Conservation (phyloP, 2,113 vertebrate species). For the Nesoenas mayeri region DNA sequence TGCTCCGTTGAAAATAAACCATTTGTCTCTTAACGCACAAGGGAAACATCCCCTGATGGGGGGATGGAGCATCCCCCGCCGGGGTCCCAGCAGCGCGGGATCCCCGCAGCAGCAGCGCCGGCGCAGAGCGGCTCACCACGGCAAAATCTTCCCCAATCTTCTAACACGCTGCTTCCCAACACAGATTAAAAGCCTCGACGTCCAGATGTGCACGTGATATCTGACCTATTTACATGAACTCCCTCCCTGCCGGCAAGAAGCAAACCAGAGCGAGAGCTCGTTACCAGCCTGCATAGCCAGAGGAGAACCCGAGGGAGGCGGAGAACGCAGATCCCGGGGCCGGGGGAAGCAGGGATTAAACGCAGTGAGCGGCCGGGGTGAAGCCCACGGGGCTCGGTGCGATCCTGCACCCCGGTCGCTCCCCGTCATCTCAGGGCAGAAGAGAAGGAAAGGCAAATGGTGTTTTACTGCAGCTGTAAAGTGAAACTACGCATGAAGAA, state of each 20-base stretch:
- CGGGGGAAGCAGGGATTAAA: background rate
- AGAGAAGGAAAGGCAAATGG: background rate
- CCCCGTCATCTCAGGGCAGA: background rate
- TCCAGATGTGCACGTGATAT: background rate
- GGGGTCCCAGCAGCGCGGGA: accelerated
- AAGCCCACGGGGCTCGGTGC: accelerated
- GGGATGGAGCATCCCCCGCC: background rate
- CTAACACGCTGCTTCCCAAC: background rate
- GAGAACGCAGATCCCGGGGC: background rate
- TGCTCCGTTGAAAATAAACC: background rate
- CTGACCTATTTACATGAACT: background rate
- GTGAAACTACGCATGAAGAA: background rate
- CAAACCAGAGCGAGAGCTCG: background rate
- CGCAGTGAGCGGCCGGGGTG: background rate
- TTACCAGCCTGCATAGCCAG: accelerated
- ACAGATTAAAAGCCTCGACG: background rate
- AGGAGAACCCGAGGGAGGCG: accelerated
- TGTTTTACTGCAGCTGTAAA: background rate
- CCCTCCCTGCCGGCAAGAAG: background rate
- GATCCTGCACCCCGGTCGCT: accelerated
- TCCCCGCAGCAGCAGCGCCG: background rate
- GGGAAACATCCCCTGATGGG: accelerated
- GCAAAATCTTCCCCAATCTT: background rate
- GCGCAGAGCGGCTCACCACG: accelerated
- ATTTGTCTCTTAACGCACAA: accelerated